These are phyloP conservation scores for Pterocles gutturalis DNA, from an alignment of 2,113 vertebrate species.

Conservation along the genomic window DNA sequence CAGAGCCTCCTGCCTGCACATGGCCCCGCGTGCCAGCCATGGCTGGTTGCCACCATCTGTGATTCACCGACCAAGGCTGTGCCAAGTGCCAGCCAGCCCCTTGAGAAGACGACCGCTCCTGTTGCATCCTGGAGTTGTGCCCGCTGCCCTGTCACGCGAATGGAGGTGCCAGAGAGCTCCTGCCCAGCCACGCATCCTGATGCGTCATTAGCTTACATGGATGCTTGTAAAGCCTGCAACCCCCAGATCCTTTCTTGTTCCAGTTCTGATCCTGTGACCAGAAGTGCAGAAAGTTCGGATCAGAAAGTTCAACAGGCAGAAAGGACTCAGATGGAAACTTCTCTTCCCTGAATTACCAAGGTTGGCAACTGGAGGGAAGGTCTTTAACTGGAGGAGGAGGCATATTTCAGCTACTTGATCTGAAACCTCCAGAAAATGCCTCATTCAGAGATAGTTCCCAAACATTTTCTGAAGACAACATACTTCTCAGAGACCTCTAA, in stretches of 20 bases:
- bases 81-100: not conserved
- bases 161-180: not conserved
- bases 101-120: rapidly evolving
- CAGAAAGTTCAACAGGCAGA: not conserved
- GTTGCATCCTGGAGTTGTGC: not conserved
- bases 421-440: not conserved
- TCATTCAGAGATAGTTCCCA: not conserved
- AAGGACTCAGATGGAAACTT: not conserved
- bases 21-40: rapidly evolving
- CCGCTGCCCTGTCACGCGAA: not conserved
- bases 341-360: not conserved
- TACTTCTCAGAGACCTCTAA: not conserved
- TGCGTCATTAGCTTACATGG: not conserved
- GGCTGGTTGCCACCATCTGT: not conserved
- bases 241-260: not conserved
- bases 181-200: not conserved
- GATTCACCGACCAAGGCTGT: not conserved
- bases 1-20: not conserved
- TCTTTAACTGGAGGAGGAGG: not conserved
- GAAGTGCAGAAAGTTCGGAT: not conserved
- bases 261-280: not conserved
- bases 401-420: not conserved
- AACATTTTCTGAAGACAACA: not conserved
- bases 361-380: not conserved
- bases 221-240: not conserved